These are phyloP conservation scores for Thermophis baileyi DNA, from an alignment of 2,113 vertebrate genomes.

Conservation along the genomic window DNA sequence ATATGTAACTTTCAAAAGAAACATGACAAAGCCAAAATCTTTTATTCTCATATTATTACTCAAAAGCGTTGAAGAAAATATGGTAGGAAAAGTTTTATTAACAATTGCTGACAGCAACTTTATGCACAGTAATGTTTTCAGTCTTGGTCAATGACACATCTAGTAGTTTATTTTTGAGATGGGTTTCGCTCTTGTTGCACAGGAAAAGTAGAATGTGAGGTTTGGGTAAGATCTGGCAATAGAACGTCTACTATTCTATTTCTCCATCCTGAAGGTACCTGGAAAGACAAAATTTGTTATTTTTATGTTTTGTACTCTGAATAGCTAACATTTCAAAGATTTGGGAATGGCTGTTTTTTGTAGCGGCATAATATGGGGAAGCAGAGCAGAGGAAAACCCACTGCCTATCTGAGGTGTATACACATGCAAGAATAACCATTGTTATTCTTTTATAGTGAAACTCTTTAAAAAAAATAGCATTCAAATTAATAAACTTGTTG, in stretches of 20 bases:
- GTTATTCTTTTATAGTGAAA: background rate
- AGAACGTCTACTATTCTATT: constrained; percentile 11
- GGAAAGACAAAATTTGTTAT: constrained; percentile 21
- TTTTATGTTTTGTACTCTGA: background rate
- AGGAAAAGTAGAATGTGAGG: constrained; percentile 25
- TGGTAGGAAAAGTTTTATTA: background rate
- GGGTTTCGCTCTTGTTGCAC: constrained; percentile 26
- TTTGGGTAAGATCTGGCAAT: constrained; percentile 28
- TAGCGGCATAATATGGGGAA: background rate
- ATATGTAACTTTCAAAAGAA: background rate
- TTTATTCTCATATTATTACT: background rate
- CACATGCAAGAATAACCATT: background rate
- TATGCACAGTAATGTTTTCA: background rate
- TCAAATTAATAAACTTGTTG: background rate
- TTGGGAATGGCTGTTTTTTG: background rate
- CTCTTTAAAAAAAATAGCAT: background rate
- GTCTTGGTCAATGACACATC: background rate
- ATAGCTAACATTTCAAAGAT: background rate
- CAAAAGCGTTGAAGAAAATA: background rate
- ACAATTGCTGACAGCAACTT: background rate
- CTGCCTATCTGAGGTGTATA: background rate
- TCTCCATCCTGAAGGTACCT: constrained; percentile 58
- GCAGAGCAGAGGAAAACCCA: background rate
- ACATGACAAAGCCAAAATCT: background rate
- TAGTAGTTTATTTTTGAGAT: constrained; percentile 24